Evolutionary conservation across 2,113 vertebrate genomes (phyloP).

Genomic region (Ranitomeya imitator): DNA sequence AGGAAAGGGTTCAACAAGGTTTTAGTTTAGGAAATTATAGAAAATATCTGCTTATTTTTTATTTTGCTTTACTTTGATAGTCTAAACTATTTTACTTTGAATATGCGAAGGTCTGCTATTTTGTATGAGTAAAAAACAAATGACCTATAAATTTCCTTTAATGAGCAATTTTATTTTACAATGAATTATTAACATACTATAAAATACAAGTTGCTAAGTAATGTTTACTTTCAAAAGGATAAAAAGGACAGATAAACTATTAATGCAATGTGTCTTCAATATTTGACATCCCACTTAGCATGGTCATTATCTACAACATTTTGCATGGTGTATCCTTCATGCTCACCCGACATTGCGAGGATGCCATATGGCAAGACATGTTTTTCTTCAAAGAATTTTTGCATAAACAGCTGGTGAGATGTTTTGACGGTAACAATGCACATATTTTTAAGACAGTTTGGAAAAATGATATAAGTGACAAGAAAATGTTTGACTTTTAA

Average conservation of each 20-base stretch:
- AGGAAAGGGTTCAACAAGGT: background rate
- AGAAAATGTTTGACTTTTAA: constrained; percentile 64
- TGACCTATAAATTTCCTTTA: constrained; percentile 33
- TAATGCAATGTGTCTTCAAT: constrained; percentile 70
- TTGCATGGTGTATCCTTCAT: constrained; percentile 73
- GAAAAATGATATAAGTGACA: constrained; percentile 68
- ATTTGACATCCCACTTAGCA: constrained; percentile 76
- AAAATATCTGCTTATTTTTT: background rate
- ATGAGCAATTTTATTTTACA: constrained; percentile 34
- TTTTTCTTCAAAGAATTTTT: constrained; percentile 82
- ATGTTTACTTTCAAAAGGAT: constrained; percentile 67
- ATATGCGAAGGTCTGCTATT: constrained; percentile 8
- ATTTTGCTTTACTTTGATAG: background rate
- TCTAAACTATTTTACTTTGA: background rate
- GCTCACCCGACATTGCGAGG: constrained; percentile 66
- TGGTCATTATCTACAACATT: constrained; percentile 74
- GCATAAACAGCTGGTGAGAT: constrained; percentile 81
- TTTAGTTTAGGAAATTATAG: background rate
- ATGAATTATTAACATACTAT: constrained; percentile 65
- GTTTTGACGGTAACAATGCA: constrained; percentile 75
- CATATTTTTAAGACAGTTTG: constrained; percentile 77
- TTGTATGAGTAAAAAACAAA: constrained; percentile 30
- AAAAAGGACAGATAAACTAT: constrained; percentile 75
- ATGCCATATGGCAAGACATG: constrained; percentile 77
- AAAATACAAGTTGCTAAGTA: constrained; percentile 68